Base-by-base conservation (phyloP, 2,888 invertebrate genomes). In the Cacoxenus indagator region DNA sequence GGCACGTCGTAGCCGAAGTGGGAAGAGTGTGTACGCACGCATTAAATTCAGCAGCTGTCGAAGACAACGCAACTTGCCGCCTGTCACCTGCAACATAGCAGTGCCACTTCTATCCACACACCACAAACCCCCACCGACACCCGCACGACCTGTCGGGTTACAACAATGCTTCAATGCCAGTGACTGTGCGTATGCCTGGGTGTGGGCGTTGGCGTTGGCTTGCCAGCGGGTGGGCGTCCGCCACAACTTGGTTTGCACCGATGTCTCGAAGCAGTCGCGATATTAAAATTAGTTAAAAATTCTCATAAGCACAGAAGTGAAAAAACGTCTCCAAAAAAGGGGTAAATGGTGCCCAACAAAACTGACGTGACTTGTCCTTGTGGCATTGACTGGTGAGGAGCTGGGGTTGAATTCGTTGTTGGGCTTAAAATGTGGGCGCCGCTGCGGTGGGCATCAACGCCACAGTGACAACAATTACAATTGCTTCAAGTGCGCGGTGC, bases 261-360 rank as follows among this genome's bases (percentile, higher is more conserved):
- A 26, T 1, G 29, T 14, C 26, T 24, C 46, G 17, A n/a, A 48
- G 8, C 51, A 19, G 22, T 51, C 70, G 76, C 77, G 75, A 76
- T 85, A 85, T 85, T 84, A 83, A 85, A 85, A 85, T 85, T 85
- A 83, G 85, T 85, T 17, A 19, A 85, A 85, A 84, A 85, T 76
- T 70, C 62, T 4, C 26, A 17, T 37, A 59, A 17, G 37, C 31
- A 59, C 19, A 11, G 59, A 51, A 51, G 19, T 22, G 5, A 51
- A 51, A 51, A 51, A 51, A 22, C 19, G 22, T 9, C 19, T 51
- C 9, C n/a, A 51, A 22, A 19, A 19, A 51, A 17, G 51, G 19
- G 51, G 9, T 8, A 8, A 51, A 48, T n/a, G n/a, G 2, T 19
- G 51, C 17, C n/a, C 48, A 48, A 11, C 37, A 6, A 17, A 2